Base-by-base conservation (phyloP, 2,888 invertebrate genomes). In the Lasioglossum figueresi region DNA sequence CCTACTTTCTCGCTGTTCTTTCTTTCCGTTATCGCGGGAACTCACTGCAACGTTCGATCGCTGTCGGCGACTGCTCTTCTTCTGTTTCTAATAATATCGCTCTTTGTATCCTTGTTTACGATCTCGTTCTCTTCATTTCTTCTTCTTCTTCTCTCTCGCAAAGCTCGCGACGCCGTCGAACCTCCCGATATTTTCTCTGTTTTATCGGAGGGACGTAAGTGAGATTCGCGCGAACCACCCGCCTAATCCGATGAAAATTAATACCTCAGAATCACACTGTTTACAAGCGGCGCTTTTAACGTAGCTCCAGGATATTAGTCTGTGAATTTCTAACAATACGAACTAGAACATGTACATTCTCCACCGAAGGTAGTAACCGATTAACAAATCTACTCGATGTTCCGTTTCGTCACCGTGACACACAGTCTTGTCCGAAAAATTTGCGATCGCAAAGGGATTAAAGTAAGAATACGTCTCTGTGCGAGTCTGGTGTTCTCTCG, bases 311-410 rank as follows among this genome's bases (percentile, higher is more conserved):
- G 84, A 84, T 45, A 45, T 66, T 82, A 76, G 75, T 66, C 71
- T 82, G 78, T 70, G 77, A 75, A 76, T 82, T 72, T 72, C 66
- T 79, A 79, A 63, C 83, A 19, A 79, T 56, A 76, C 45, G 52
- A 66, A 78, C 59, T 72, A 75, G 74, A 84, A 78, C 68, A 63
- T 31, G 76, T 84, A 83, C 75, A 43, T 40, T 75, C 84, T 23
- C 40, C 82, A 70, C 63, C 63, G 37, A 83, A 83, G 84, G 83
- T 85, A 83, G 79, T 73, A 27, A 79, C 68, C 59, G 79, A 48
- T 77, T 71, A 63, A 43, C 66, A 48, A 75, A 56, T 52, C 48
- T 48, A 68, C 27, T 56, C 73, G 31, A 31, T 63, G 27, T 37
- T 48, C 73, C 56, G 37, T 73, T n/a, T n/a, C 37, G 34, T 66